A percentile compares a stretch with the other conserved stretches of the same genome.
These are phyloP conservation scores for Apeltes quadracus DNA, from an alignment of 2,113 vertebrate species.

Conservation along the genomic window DNA sequence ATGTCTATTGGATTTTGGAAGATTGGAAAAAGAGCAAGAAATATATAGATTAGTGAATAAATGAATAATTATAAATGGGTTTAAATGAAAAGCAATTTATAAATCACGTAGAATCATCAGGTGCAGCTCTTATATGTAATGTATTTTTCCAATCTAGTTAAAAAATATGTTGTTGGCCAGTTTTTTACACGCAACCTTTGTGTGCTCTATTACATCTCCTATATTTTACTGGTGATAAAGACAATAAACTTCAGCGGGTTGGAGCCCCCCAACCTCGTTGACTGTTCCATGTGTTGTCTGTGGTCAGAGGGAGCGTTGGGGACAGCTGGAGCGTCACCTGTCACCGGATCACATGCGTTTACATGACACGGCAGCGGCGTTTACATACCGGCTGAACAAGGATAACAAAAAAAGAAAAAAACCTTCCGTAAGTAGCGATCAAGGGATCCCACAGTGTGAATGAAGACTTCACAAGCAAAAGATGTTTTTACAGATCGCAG, in stretches of 20 bases:
- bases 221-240: neutral
- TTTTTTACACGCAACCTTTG: neutral
- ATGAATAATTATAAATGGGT: neutral
- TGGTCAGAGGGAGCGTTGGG: slow-evolving; percentile 42
- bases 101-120: neutral
- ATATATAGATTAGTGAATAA: too few species aligned
- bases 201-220: neutral
- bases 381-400: slow-evolving; percentile 2
- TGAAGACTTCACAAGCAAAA: too few species aligned
- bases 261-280: slow-evolving; percentile 27
- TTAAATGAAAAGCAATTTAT: neutral
- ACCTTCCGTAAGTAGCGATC: too few species aligned
- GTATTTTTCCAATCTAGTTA: neutral
- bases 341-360: slow-evolving; percentile 62
- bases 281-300: slow-evolving; percentile 69
- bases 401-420: neutral
- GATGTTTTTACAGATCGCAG: too few species aligned
- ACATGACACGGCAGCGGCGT: slow-evolving; percentile 42
- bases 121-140: neutral
- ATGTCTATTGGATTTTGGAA: neutral
- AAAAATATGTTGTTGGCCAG: neutral
- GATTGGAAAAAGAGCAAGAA: neutral
- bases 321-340: slow-evolving; percentile 77
- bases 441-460: too few species aligned
- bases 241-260: neutral